Evolutionary conservation across 2,113 vertebrate genomes (phyloP).

Genomic region (Circaetus gallicus): DNA sequence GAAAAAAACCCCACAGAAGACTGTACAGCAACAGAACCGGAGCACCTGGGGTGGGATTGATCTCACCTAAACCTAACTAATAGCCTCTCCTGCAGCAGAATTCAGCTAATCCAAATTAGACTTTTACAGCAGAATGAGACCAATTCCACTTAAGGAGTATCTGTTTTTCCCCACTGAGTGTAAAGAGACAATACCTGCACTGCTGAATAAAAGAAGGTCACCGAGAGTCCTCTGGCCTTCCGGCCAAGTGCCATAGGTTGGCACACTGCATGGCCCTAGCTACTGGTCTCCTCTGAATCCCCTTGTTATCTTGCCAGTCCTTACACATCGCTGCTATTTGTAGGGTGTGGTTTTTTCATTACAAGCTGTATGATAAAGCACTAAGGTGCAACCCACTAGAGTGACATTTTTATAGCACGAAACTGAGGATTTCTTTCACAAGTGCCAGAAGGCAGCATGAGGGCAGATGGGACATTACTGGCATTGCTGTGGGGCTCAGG

Average conservation of each 20-base stretch:
- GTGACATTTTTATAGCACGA: neutral
- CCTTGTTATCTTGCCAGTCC: neutral
- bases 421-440: neutral
- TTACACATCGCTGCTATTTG: neutral
- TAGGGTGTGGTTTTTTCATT: neutral
- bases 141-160: neutral
- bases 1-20: neutral
- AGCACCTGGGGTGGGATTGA: neutral
- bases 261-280: neutral
- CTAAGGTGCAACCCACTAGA: neutral
- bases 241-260: neutral
- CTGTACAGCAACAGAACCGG: neutral
- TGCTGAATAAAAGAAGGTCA: neutral
- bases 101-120: neutral
- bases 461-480: neutral
- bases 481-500: fast-evolving
- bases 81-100: neutral
- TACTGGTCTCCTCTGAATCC: neutral
- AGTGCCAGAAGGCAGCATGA: neutral
- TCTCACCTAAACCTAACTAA: neutral
- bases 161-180: neutral
- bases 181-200: neutral
- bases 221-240: neutral
- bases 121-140: neutral
- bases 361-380: neutral